Conservation (phyloP, 2,888 invertebrate genomes). For the Podotricha telesiphe region DNA sequence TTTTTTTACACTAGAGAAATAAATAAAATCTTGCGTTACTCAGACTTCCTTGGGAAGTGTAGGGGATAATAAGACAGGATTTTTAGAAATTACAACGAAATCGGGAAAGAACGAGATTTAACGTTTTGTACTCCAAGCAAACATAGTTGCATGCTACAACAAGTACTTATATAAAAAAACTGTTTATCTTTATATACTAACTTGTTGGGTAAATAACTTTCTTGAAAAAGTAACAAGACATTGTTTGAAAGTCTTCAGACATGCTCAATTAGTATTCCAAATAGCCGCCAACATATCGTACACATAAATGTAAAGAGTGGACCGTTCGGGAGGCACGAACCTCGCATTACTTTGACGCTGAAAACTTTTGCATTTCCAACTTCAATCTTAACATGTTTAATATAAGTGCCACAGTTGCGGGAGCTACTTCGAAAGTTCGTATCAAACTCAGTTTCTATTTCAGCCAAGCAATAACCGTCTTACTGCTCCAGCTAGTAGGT, state of each 20-base stretch:
- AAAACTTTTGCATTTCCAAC: conserved; percentile 52
- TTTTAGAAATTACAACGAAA: no score
- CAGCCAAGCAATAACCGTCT: conserved; percentile 81
- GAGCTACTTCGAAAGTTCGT: conserved; percentile 63
- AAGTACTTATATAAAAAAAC: conserved; percentile 1
- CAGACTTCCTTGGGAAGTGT: no score
- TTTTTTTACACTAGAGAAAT: neutral
- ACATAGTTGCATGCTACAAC: no score
- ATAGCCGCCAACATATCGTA: conserved; percentile 80
- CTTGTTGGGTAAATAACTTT: conserved; percentile 7
- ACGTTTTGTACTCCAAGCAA: no score
- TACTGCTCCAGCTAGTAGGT: conserved; percentile 78
- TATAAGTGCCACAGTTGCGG: conserved; percentile 73
- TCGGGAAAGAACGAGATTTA: no score
- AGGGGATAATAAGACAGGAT: no score
- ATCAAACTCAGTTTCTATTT: conserved; percentile 78
- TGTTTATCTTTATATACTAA: conserved; percentile 7
- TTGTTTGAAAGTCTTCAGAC: conserved; percentile 66
- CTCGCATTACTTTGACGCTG: conserved; percentile 63
- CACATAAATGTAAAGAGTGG: conserved; percentile 83
- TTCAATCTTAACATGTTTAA: conserved; percentile 68
- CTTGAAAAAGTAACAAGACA: conserved; percentile 57
- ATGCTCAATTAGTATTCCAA: conserved; percentile 82
- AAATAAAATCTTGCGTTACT: no score
- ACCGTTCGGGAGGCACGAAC: conserved; percentile 78